Conservation (phyloP, 2,797 vertebrate genomes). For the Triplophysa yarkandensis region DNA sequence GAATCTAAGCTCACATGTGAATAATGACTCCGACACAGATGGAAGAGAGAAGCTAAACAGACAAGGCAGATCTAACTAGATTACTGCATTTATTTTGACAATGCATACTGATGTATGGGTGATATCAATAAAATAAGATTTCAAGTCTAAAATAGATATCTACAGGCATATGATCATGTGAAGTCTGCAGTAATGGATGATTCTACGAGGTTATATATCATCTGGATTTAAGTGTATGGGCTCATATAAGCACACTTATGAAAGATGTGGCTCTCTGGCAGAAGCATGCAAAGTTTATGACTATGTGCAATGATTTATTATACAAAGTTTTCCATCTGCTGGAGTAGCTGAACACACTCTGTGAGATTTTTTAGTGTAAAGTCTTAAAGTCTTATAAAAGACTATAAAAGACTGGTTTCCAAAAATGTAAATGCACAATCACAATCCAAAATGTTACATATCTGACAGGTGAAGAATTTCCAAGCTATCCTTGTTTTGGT, state of each 20-base stretch:
- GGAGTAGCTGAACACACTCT: background rate
- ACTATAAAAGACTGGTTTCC: background rate
- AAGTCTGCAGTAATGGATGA: conserved; percentile 16
- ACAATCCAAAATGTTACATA: too few relatives aligned
- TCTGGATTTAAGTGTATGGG: background rate
- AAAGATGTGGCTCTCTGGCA: conserved; percentile 14
- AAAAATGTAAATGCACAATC: too few relatives aligned
- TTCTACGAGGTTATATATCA: conserved; percentile 16
- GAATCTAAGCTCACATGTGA: conserved; percentile 49
- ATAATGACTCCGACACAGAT: conserved; percentile 26
- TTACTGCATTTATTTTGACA: background rate
- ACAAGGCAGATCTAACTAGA: background rate
- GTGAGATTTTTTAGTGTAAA: background rate
- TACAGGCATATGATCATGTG: background rate
- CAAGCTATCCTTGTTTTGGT: too few relatives aligned
- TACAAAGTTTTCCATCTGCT: conserved; percentile 32
- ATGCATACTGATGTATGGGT: background rate
- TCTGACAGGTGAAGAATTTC: too few relatives aligned
- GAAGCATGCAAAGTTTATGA: background rate
- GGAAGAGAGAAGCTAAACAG: conserved; percentile 4
- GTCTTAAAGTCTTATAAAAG: too few relatives aligned
- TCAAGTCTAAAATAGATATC: background rate
- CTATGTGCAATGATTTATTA: conserved; percentile 37
- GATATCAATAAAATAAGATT: background rate
- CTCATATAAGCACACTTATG: conserved; percentile 13